Evolutionary conservation across 1,140 invertebrate species (phyloP), one percentile per base, ranked within the genome.

Genomic region (Neodiprion fabricii): DNA sequence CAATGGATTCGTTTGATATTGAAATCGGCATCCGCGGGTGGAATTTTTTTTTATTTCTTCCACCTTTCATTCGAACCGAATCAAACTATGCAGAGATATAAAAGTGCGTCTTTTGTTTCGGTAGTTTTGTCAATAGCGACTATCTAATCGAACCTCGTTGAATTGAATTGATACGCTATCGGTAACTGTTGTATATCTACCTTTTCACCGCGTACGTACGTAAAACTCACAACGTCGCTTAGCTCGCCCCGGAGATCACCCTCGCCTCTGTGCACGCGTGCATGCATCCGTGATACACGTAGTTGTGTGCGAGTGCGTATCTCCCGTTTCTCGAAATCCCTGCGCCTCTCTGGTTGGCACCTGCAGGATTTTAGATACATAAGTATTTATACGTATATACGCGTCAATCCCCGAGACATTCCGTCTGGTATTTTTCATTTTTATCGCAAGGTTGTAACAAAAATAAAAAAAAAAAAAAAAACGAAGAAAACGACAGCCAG

Each of bases 121-220:
- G 73, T 71, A 28, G 67, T 71, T 74, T 69, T 23, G 69, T 74
- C 73, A 74, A 74, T 74, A 71, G 73, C 73, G 53, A 74, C 73
- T 74, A 74, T 74, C 73, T 74, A 74, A 74, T 74, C 73, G 68
- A 53, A 50, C 28, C 28, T 40, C 7, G 67, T 21, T 69, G 67
- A 69, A 69, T 69, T 69, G 67, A 69, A 69, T 69, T 69, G 67
- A 69, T 69, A 47, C 40, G 67, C 14, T 69, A 69, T 69, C 67
- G 67, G 67, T 17, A 69, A 69, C 14, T 28, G 67, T 69, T 69
- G 11, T 17, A 21, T 40, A 40, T 9, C 53, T 61, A 12, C n/a
- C 53, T 17, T 17, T 61, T 17, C 53, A 17, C 11, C 11, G 53
- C 53, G 53, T 61, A 40, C 28, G 28, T 40, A 40, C 28, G 28